Evolutionary conservation across 2,113 vertebrate species (phyloP), one percentile per base, ranked within the genome.

Genomic region (Xenopus borealis): DNA sequence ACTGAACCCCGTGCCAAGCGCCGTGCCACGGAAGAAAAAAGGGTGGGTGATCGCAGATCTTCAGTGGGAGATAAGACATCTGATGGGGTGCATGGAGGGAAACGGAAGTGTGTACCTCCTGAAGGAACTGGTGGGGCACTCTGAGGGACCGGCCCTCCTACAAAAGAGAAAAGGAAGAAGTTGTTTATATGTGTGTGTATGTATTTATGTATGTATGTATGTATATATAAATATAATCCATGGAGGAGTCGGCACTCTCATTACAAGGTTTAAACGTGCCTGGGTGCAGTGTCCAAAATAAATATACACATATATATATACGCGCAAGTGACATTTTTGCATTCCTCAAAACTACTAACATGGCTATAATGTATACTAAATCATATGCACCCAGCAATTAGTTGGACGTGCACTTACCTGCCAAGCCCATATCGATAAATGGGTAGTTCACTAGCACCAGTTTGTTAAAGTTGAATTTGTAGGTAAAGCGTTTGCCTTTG

Each of bases 401-500:
- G 33, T 7, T 40, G 30, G 30, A 33, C 30, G 3, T 33, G 33
- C 33, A 79, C 86, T 88, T 78, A 95, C 94, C 94, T 75, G 88
- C 80, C 79, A 94, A 88, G 66, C 93, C 91, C 92, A 96, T 92
- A 65, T 95, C 94, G 0, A 95, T 95, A 81, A 94, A 95, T n/a
- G 94, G 94, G 75, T 96, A 96, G 84, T 96, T 96, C 80, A 96
- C 94, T 83, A 97, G 88, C 80, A 97, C 94, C 87, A 96, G 83
- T 81, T 97, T 96, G 83, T 95, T 97, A 86, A 96, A 96, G 87
- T 97, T 97, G 83, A 97, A 96, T 80, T 97, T 97, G 82, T 97
- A 97, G 80, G 95, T 97, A 85, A 90, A 90, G 44, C 89, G 77
- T 45, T 90, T 90, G 45, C 88, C 89, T 82, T 90, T 90, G 79